A percentile compares a stretch with the other conserved stretches of the same genome.
Evolutionary conservation across 2,888 invertebrate genomes (phyloP).

Genomic region (Nycteola revayana): DNA sequence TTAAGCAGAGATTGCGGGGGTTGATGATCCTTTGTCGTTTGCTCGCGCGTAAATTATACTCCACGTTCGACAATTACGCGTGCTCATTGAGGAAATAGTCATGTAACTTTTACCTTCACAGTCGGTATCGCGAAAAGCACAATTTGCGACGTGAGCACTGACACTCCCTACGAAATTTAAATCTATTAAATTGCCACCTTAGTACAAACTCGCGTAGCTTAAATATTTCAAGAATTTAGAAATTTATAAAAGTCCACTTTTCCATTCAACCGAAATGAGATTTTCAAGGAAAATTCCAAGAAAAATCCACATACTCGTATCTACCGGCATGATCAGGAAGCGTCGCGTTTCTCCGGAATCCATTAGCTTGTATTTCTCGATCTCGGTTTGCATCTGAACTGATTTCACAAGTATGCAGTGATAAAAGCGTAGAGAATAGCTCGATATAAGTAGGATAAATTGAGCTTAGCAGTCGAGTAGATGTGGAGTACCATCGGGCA

Average conservation of each 20-base stretch:
- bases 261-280: background rate
- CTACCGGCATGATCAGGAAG: constrained; percentile 7
- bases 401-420: constrained; percentile 38
- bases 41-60: constrained; percentile 49
- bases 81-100: constrained; percentile 48
- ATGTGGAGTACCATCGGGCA: constrained; percentile 48
- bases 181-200: no score
- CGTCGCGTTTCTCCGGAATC: constrained; percentile 35
- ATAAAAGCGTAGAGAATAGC: constrained; percentile 47
- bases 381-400: constrained; percentile 36
- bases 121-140: constrained; percentile 27
- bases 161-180: no score
- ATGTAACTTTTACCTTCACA: constrained; percentile 37
- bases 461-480: constrained; percentile 55
- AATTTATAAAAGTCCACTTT: no score
- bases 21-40: constrained; percentile 46
- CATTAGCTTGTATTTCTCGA: constrained; percentile 41
- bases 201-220: no score
- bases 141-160: background rate
- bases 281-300: constrained; percentile 6
- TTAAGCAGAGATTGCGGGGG: constrained; percentile 41
- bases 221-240: no score
- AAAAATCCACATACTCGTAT: constrained; percentile 9
- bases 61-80: constrained; percentile 42
- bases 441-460: constrained; percentile 60